These are phyloP conservation scores for Trichechus manatus DNA, from an alignment of 2,113 vertebrate species.

Conservation along the genomic window DNA sequence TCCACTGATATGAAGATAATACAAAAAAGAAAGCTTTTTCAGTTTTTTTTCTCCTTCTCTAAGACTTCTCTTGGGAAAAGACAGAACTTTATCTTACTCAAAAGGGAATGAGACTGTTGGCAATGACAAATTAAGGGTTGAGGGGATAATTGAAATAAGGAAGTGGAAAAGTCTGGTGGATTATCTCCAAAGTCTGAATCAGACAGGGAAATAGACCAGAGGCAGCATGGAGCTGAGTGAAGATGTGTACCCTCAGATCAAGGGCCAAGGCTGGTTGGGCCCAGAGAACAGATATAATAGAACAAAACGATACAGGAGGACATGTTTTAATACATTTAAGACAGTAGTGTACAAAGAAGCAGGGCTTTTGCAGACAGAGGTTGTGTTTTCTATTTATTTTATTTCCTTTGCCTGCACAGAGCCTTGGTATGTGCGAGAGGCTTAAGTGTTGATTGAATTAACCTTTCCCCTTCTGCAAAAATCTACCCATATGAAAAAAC, in stretches of 20 bases:
- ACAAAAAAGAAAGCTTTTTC: constrained; percentile 47
- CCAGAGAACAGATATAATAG: background rate
- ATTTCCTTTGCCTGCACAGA: background rate
- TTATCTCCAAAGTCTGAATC: constrained; percentile 57
- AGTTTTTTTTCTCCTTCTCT: background rate
- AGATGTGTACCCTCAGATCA: background rate
- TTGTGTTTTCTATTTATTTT: background rate
- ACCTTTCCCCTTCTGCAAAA: background rate
- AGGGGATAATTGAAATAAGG: constrained; percentile 39
- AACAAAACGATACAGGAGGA: background rate
- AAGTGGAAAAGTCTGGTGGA: background rate
- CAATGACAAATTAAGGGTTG: constrained; percentile 58
- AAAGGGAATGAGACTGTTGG: constrained; percentile 10
- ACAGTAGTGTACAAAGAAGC: background rate
- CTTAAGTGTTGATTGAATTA: background rate
- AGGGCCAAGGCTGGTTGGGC: background rate
- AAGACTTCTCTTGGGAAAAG: background rate
- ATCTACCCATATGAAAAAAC: background rate
- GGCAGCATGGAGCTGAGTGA: background rate
- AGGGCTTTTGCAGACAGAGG: background rate
- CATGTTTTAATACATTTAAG: background rate
- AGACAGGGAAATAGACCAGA: constrained; percentile 54
- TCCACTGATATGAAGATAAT: constrained; percentile 53
- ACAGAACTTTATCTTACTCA: constrained; percentile 51
- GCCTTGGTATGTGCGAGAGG: background rate